Evolutionary conservation across 64 coral and sea anemone genomes (phyloP).

Genomic region (Pachyseris speciosa): DNA sequence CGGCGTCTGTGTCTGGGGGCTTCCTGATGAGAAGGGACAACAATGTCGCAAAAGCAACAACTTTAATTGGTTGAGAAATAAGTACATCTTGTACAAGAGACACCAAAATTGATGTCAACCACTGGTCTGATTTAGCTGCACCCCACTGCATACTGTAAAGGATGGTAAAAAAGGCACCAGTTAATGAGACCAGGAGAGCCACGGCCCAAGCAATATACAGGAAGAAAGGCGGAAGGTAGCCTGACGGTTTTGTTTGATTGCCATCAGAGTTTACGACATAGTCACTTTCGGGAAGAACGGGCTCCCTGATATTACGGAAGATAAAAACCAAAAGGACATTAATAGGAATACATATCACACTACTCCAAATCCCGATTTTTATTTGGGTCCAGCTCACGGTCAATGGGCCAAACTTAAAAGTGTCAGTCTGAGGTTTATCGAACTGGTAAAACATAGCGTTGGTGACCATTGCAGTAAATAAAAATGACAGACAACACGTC

Average conservation of each 20-base stretch:
- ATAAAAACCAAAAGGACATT: constrained; percentile 67
- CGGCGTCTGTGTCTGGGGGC: constrained; percentile 51
- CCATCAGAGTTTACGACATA: no score
- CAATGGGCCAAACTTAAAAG: constrained; percentile 50
- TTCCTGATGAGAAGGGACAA: constrained; percentile 57
- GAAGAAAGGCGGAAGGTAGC: constrained; percentile 61
- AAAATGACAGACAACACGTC: constrained; percentile 62
- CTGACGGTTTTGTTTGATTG: constrained; percentile 43
- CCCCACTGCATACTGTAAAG: constrained; percentile 81
- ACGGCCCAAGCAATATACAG: constrained; percentile 61
- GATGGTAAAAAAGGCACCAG: constrained; percentile 47
- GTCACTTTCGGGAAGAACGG: not conserved
- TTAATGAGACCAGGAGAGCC: constrained; percentile 38
- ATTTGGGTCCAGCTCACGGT: constrained; percentile 77
- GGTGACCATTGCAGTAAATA: constrained; percentile 66
- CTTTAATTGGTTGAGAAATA: constrained; percentile 71
- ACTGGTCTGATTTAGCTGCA: constrained; percentile 59
- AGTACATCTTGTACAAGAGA: constrained; percentile 77
- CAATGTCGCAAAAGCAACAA: constrained; percentile 60
- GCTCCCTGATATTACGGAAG: constrained; percentile 64
- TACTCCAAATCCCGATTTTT: constrained; percentile 75
- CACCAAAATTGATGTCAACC: constrained; percentile 76
- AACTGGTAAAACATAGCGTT: constrained; percentile 85
- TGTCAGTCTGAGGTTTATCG: constrained; percentile 31
- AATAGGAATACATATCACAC: constrained; percentile 62